Evolutionary conservation across 2,113 vertebrate genomes (phyloP), one percentile per base, ranked within the genome.

Genomic region (Sakesphorus luctuosus): DNA sequence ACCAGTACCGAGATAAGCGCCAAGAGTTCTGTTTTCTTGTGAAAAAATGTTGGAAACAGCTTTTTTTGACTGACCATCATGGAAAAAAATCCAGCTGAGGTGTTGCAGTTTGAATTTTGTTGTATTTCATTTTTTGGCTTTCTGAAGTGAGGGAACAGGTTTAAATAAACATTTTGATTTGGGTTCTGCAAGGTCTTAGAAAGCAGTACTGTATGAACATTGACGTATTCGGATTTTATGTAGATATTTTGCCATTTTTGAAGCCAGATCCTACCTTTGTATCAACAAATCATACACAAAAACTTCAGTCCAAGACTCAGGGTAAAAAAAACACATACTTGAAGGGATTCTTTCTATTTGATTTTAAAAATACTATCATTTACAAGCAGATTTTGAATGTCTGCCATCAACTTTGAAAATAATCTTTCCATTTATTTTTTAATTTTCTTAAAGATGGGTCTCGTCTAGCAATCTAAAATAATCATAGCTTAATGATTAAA

Each of bases 131-230:
- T 96, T 89, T 96, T 88, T 94, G 93, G 84, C 52, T 43, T 96
- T 96, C 95, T 97, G 79, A 94, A 97, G 59, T 79, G 76, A 97
- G 81, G 78, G 61, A 95, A 65, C 43, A 95, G 61, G 55, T 97
- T 97, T 97, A 95, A 97, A 73, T 77, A 98, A 98, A 98, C 96
- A 96, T 96, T 97, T 94, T 96, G 83, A 96, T 97, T 96, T 96
- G 77, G 50, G 75, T 95, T 93, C 85, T 96, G 56, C 86, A 87
- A 56, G 67, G 88, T 55, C 46, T 90, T 94, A 96, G 87, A 98
- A 98, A 97, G 95, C 53, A 50, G 84, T 65, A 97, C 92, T 97
- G 97, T 97, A 88, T 87, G 92, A 93, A 94, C 49, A 71, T 20
- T 97, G 97, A 97, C 58, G 58, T 96, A 94, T 58, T 31, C 94